Conservation (phyloP, 2,888 invertebrate genomes). For the Drosophila atroscutellata region DNA sequence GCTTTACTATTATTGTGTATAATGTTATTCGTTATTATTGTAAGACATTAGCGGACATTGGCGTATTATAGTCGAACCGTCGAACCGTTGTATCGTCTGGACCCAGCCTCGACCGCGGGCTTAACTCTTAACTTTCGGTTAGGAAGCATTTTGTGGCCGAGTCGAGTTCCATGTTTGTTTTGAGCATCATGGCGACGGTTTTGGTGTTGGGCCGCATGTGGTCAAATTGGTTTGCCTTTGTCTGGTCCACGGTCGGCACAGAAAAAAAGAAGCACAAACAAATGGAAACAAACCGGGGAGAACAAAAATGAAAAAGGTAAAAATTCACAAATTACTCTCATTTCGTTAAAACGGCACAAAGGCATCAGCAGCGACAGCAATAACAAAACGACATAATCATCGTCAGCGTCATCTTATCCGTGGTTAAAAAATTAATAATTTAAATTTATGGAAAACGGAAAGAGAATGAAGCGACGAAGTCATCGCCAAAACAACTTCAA, state of each 20-base stretch:
- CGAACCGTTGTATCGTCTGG: neutral
- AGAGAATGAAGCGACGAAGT: constrained; percentile 83
- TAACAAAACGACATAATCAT: constrained; percentile 82
- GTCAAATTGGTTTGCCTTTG: constrained; percentile 74
- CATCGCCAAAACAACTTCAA: constrained; percentile 79
- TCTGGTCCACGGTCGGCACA: constrained; percentile 53
- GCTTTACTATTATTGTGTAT: neutral
- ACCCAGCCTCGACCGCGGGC: neutral
- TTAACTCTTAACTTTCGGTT: constrained; percentile 11
- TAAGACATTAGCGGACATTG: constrained; percentile 48
- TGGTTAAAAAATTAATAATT: constrained; percentile 83
- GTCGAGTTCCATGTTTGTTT: constrained; percentile 63
- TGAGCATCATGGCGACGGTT: constrained; percentile 64
- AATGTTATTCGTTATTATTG: constrained; percentile 31
- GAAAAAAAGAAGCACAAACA: constrained; percentile 34
- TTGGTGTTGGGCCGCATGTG: constrained; percentile 75
- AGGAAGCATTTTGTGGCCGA: constrained; percentile 28
- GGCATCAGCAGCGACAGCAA: constrained; percentile 63
- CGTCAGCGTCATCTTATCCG: constrained; percentile 80
- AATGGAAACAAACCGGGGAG: constrained; percentile 32
- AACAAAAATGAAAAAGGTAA: constrained; percentile 61
- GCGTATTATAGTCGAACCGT: constrained; percentile 4
- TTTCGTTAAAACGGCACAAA: constrained; percentile 79
- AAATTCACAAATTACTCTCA: constrained; percentile 78
- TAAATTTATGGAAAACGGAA: constrained; percentile 84